phyloP scores from a whole-genome alignment of 1,140 invertebrate genomes.

The Leptinotarsa undecemlineata region DNA sequence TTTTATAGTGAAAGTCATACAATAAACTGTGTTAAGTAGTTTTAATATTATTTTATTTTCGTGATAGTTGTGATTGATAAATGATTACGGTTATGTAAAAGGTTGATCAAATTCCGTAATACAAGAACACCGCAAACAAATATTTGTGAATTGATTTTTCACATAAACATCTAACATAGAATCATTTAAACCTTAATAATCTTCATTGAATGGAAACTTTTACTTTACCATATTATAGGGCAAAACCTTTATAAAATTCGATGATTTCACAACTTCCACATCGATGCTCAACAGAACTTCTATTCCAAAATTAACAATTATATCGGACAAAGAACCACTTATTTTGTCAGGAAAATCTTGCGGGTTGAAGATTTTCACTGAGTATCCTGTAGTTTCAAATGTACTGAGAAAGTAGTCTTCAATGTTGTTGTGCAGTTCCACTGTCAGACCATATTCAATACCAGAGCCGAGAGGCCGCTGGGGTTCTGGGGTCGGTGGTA shows the following conservation, averaged over 20 bases:
- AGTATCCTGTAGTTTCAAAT: conserved; percentile 30
- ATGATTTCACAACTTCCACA: conserved; percentile 37
- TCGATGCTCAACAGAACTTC: conserved; percentile 40
- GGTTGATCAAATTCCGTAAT: too few species aligned
- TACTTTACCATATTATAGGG: conserved; percentile 44
- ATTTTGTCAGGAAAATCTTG: conserved; percentile 57
- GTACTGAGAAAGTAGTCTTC: conserved; percentile 39
- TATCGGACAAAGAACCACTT: conserved; percentile 47
- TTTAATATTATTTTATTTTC: too few species aligned
- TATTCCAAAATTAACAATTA: conserved; percentile 35
- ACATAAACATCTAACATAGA: too few species aligned
- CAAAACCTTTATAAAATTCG: conserved; percentile 39
- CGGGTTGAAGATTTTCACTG: conserved; percentile 39
- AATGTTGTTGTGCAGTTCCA: conserved; percentile 31
- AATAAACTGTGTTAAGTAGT: too few species aligned
- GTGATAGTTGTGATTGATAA: too few species aligned
- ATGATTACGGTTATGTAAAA: too few species aligned
- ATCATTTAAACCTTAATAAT: too few species aligned
- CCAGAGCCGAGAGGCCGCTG: conserved; percentile 22
- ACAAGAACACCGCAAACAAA: too few species aligned
- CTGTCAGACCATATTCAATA: conserved; percentile 27
- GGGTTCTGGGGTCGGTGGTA: neutral
- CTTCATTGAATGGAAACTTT: neutral
- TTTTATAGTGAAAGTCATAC: too few species aligned
- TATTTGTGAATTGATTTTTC: too few species aligned